Evolutionary conservation across 2,113 vertebrate genomes (phyloP).

Genomic region (Patagioenas fasciata): DNA sequence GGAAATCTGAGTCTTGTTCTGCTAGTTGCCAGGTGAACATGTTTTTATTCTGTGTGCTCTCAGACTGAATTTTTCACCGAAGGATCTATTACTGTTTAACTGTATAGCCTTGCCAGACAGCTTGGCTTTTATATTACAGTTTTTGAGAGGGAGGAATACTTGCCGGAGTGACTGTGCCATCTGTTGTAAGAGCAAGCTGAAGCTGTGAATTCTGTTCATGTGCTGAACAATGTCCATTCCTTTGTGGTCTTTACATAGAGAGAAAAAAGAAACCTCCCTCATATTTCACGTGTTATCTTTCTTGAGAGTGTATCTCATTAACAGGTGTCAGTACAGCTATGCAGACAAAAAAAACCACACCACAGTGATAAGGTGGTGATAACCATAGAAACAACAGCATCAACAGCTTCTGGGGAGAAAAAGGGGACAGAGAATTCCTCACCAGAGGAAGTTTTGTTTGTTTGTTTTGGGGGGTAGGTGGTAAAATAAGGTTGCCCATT

Average conservation of each 20-base stretch:
- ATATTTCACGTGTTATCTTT: background rate
- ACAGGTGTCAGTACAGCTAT: background rate
- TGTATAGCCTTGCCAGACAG: background rate
- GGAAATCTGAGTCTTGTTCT: background rate
- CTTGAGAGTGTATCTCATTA: background rate
- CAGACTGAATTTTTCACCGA: background rate
- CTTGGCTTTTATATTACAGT: background rate
- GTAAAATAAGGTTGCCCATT: background rate
- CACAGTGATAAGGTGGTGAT: fast-evolving
- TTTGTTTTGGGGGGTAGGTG: too few relatives aligned
- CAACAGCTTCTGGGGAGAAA: background rate
- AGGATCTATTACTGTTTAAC: background rate
- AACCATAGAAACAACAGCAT: background rate
- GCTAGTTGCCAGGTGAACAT: background rate
- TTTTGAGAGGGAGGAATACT: background rate
- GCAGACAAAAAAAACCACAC: background rate
- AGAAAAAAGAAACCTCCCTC: background rate
- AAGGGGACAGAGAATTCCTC: background rate
- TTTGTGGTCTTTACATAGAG: background rate
- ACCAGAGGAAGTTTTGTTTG: background rate
- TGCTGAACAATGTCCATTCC: background rate
- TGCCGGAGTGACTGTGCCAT: background rate
- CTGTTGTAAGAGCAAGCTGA: background rate
- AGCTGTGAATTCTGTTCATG: background rate
- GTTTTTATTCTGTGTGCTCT: background rate